A percentile compares a stretch with the other conserved stretches of the same genome.
These are phyloP conservation scores for Matsumurasca onukii DNA, from an alignment of 1,140 invertebrate species.

Conservation along the genomic window DNA sequence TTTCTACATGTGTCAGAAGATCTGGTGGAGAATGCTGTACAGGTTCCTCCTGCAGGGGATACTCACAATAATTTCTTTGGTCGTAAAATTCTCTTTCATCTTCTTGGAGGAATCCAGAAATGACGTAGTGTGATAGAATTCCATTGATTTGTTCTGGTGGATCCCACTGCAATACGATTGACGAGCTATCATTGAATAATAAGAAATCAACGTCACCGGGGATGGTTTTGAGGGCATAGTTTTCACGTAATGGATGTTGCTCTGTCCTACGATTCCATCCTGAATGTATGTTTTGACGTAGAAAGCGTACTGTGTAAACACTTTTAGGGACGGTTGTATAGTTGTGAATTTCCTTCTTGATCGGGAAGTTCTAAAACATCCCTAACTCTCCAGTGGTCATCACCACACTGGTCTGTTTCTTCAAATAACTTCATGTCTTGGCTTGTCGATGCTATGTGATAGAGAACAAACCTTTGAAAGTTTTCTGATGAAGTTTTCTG, in stretches of 20 bases:
- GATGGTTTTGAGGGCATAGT: constrained; percentile 73
- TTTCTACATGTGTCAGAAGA: constrained; percentile 30
- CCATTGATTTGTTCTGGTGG: constrained; percentile 77
- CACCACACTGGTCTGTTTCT: constrained; percentile 80
- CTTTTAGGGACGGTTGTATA: constrained; percentile 64
- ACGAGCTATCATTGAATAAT: constrained; percentile 56
- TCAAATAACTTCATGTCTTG: constrained; percentile 72
- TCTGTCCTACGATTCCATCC: constrained; percentile 62
- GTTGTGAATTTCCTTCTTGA: constrained; percentile 38
- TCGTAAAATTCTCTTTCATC: constrained; percentile 33
- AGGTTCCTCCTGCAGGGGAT: constrained; percentile 21
- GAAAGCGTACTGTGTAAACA: constrained; percentile 83
- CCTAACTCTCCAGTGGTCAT: constrained; percentile 58
- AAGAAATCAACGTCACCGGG: constrained; percentile 58
- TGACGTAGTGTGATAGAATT: constrained; percentile 75
- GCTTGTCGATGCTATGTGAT: constrained; percentile 56
- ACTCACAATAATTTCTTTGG: constrained; percentile 39
- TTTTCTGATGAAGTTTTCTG: neutral
- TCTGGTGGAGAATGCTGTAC: constrained; percentile 17
- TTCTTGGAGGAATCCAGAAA: constrained; percentile 58
- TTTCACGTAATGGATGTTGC: constrained; percentile 73
- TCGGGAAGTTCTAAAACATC: constrained; percentile 42
- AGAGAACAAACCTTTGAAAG: constrained; percentile 33
- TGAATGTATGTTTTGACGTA: constrained; percentile 89
- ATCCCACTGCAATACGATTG: constrained; percentile 72